These are phyloP conservation scores for Lacerta viridis DNA, from an alignment of 2,797 vertebrate genomes.

Conservation along the genomic window DNA sequence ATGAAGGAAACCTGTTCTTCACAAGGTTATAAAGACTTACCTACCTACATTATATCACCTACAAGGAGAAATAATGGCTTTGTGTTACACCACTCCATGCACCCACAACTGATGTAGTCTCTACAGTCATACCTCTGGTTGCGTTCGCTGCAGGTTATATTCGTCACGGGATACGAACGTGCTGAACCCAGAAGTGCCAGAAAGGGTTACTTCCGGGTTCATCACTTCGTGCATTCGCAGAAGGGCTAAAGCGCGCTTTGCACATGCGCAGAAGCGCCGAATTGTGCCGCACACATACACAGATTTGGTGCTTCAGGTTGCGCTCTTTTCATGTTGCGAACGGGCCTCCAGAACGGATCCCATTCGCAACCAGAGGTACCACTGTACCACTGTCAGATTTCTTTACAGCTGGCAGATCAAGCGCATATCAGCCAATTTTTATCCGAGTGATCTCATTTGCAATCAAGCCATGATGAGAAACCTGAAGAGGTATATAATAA, in stretches of 20 bases:
- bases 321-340: too few species aligned
- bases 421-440: not conserved
- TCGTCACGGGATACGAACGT: too few species aligned
- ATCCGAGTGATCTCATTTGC: not conserved
- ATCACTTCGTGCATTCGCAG: too few species aligned
- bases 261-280: too few species aligned
- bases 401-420: not conserved
- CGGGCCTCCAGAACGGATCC: too few species aligned
- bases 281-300: too few species aligned
- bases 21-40: not conserved
- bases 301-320: too few species aligned
- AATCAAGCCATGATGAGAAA: not conserved
- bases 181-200: too few species aligned
- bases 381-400: not conserved
- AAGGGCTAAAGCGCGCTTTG: too few species aligned
- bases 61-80: not conserved
- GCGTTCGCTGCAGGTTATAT: too few species aligned
- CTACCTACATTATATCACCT: not conserved
- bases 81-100: not conserved
- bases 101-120: not conserved
- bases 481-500: not conserved
- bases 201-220: too few species aligned
- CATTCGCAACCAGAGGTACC: too few species aligned
- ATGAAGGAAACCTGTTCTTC: conserved; percentile 12
- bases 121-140: not conserved